Base-by-base conservation (phyloP, 2,113 vertebrate species). In the Pseudorasbora parva region DNA sequence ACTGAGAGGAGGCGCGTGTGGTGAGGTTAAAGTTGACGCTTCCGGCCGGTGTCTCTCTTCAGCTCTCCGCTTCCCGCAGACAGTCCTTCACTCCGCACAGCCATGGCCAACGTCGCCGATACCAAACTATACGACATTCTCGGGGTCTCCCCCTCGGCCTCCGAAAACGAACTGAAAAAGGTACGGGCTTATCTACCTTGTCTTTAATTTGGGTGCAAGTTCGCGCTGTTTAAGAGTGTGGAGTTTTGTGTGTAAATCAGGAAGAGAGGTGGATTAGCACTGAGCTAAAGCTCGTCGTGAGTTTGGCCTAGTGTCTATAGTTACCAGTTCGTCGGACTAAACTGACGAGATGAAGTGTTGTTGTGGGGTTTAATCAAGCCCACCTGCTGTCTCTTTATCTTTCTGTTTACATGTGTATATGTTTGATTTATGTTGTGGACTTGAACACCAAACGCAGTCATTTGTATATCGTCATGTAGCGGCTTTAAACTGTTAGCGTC, bases 141-240 rank as follows among this genome's bases (percentile, higher is more conserved):
- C 72, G 97, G 97, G 45, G 96, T 99, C 62, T 95, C 96, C 8
- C 95, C 97, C 0, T 94, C 95, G 43, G 96, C 96, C 86, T 94
- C 95, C 54, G 97, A 98, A 91, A 98, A 97, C 88, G 97, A 98
- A 68, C 95, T 98, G 0, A 98, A 97, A 90, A 98, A 98, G 97
- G 97, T 97, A 81, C 43, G 41, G 5, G 8, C 15, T n/a, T 25
- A 1, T 30, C 5, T 1, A 19, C 21, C 17, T 64, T 1, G 17
- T 4, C 17, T 49, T 21, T 3, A 19, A n/a, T 15, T 64, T 47
- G 10, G 17, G 9, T n/a, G 23, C 0, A 21, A 2, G 57, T 57
- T 23, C 19, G 27, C 74, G 74, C 19, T 10, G 33, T 66, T 79
- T 30, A 0, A 33, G 27, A 8, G 45, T 41, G 27, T 2, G 17